Base-by-base conservation (phyloP, 2,888 invertebrate genomes). In the Apantesis nais region DNA sequence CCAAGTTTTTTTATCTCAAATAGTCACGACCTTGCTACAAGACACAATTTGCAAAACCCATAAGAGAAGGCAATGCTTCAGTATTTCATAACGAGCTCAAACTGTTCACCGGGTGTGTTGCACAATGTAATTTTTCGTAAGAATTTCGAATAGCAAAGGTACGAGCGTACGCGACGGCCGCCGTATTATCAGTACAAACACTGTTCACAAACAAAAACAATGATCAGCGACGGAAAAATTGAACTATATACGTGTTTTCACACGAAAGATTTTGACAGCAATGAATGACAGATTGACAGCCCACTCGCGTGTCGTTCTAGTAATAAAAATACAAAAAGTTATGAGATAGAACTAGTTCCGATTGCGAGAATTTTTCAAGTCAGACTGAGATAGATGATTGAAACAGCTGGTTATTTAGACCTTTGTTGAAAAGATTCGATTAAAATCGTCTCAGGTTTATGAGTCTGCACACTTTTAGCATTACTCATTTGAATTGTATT, bases 201-300 rank as follows among this genome's bases (percentile, higher is more conserved):
- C 78, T 81, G 81, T 83, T 89, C 89, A 90, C 87, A 82, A 93
- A 93, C 92, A 94, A 93, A 90, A 93, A 94, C 92, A 94, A 88
- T 86, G 87, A 87, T 87, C 89, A 92, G 90, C 91, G 91, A 93
- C 92, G 90, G 89, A 83, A 81, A 86, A 83, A 82, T 79, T 81
- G 78, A 81, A 82, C 82, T 77, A 83, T 74, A 83, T 79, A 82
- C 84, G 84, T 81, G 82, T 80, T 79, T 82, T 79, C 85, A 77
- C 82, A 81, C 81, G 80, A 77, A 74, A 73, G 79, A 70, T 81
- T 82, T 82, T 82, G 82, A 82, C 81, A 83, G 74, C 72, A 83
- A 89, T 89, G 88, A 90, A 88, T 88, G 88, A 83, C 75, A 78
- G 48, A n/a, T 41, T 31, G 61, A 60, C 34, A 31, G 25, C 34